Base-by-base conservation (phyloP, 2,797 vertebrate species). In the Potorous gilbertii region DNA sequence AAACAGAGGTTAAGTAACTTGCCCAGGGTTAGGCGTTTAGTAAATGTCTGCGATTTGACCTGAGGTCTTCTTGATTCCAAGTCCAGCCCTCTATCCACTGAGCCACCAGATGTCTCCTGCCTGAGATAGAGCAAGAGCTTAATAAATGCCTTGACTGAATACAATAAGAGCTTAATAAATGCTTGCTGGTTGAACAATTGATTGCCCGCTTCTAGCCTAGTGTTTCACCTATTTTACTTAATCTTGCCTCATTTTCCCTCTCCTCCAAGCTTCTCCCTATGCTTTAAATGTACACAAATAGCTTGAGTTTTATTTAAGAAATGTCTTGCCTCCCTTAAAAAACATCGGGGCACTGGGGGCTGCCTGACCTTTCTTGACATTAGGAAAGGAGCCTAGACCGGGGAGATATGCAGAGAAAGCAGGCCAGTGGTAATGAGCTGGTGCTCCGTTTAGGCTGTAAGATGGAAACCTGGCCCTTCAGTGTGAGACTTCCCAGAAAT, bases 401-500 rank as follows among this genome's bases (percentile, higher is more conserved):
- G 90, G 81, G 81, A 94, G 95, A 95, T 94, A 95, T 46, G 93
- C 98, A 97, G 95, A 55, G 94, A 0, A 91, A 13, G 94, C 94
- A 92, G 93, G 52, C 0, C 40, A 92, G 54, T 6, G 40, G 94
- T 94, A 97, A 24, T 90, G 46, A 97, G 93, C 96, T 27, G 24
- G 94, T 66, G 97, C 96, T 92, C 50, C 0, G 91, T 13, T 57
- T 55, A 91, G 21, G 55, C n/a, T 18, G 28, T 94, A 9, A 92
- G 4, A 56, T 89, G 91, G 96, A 98, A 98, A 97, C 97, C 97
- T 96, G 62, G 96, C 34, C 96, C 94, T 98, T 94, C 74, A 90
- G 94, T 55, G 56, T 98, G 98, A 99, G 95, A 97, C 97, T 98
- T 98, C 54, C 46, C 98, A 99, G 98, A 98, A 98, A 98, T 98